Evolutionary conservation across 2,113 vertebrate genomes (phyloP).

Genomic region (Pardalotus punctatus): DNA sequence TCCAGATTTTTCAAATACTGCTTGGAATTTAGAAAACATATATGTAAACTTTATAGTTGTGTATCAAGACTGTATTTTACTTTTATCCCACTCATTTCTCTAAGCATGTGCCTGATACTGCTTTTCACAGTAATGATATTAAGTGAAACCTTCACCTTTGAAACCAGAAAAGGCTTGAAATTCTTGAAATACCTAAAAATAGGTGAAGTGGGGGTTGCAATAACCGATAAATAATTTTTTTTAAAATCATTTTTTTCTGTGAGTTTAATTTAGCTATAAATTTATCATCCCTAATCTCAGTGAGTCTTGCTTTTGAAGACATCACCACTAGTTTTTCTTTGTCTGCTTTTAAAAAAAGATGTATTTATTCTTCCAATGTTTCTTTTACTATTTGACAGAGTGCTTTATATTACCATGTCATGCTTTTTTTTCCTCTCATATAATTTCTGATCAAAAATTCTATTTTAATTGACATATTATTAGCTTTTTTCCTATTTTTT

Average conservation of each 20-base stretch:
- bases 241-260: not conserved
- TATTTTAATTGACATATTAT: not conserved
- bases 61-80: not conserved
- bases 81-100: not conserved
- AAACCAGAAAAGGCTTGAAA: not conserved
- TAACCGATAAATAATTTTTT: not conserved
- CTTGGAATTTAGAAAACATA: not conserved
- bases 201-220: rapidly evolving
- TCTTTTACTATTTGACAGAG: not conserved
- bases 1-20: not conserved
- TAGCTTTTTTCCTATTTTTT: not conserved
- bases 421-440: not conserved
- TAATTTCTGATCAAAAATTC: not conserved
- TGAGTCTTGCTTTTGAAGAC: not conserved
- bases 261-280: not conserved
- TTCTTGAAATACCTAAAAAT: not conserved
- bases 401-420: not conserved
- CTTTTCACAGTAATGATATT: not conserved
- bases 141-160: not conserved
- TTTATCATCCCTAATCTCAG: not conserved
- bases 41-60: not conserved
- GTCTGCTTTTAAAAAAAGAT: not conserved
- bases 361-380: not conserved
- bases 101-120: rapidly evolving
- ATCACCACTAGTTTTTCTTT: rapidly evolving